These are phyloP conservation scores for Pseudopodoces humilis DNA, from an alignment of 2,113 vertebrate genomes.

Conservation along the genomic window DNA sequence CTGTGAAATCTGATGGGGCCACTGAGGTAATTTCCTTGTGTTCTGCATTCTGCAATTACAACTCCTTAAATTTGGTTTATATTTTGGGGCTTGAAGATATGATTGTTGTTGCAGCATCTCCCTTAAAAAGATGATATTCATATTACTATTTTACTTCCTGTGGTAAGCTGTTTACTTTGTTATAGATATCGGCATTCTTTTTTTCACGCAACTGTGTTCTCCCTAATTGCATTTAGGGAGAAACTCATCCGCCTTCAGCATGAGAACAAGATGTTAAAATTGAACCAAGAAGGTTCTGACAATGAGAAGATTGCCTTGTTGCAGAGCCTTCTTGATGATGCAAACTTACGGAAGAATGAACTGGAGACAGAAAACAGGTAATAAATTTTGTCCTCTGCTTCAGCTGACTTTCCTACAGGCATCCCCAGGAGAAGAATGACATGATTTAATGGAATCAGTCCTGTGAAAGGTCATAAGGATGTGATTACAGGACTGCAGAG, in stretches of 20 bases:
- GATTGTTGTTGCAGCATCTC: not conserved
- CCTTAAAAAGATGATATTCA: not conserved
- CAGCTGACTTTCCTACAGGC: not conserved
- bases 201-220: not conserved
- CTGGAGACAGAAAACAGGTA: constrained; percentile 97
- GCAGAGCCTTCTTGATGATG: constrained; percentile 93
- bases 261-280: constrained; percentile 96
- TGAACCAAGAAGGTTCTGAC: constrained; percentile 96
- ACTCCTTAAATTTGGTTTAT: not conserved
- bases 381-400: not conserved
- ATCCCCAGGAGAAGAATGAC: not conserved
- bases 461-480: not conserved
- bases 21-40: not conserved
- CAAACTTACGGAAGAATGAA: constrained; percentile 91
- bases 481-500: not conserved
- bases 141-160: not conserved
- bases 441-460: not conserved
- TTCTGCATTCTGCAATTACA: not conserved
- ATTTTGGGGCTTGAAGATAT: not conserved
- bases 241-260: constrained; percentile 95
- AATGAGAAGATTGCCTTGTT: constrained; percentile 94
- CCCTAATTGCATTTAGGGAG: constrained; percentile 75
- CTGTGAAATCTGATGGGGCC: not conserved
- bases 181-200: not conserved
- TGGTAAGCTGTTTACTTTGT: not conserved